Base-by-base conservation (phyloP, 1,140 invertebrate genomes). In the Temnothorax nylanderi region DNA sequence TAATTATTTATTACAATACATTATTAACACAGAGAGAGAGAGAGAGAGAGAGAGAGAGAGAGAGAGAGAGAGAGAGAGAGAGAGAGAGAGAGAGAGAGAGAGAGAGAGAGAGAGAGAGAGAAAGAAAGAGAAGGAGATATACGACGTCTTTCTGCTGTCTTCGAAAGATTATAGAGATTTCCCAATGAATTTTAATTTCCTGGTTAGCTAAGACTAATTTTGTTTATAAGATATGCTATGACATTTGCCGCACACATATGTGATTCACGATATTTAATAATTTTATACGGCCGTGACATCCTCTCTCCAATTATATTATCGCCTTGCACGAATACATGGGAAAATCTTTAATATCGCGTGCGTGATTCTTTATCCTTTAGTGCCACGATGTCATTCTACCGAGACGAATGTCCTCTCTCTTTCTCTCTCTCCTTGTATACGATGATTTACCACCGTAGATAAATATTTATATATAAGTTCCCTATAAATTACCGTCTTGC, bases 341-440 rank as follows among this genome's bases (percentile, higher is more conserved):
- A 84, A 84, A 84, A 84, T 84, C 69, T 81, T 81, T 84, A 84
- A 84, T 84, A 84, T 84, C 80, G 80, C 80, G 80, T 84, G 80
- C 69, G 32, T 60, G 69, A 74, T 84, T 84, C 80, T 84, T 84
- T 75, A 84, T 84, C 69, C 54, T 37, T 16, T 78, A 26, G 56
- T 54, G 54, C 51, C 60, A 47, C 69, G 69, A 44, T 84, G 54
- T 75, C 80, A 84, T 62, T 75, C 80, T 84, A 60, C 54, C 80
- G 80, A 75, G 69, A 84, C 80, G 80, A 84, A 84, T 60, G 54
- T 84, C 41, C 64, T 71, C 49, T 71, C 77, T 56, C 65, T 54
- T 8, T 56, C 5, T 80, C 32, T 67, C 13, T 51, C n/a, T 37
- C 8, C 26, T 32, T 37, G n/a, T 51, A 11, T 21, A 26, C 58